Base-by-base conservation (phyloP, 2,113 vertebrate species). In the Rostratula benghalensis region DNA sequence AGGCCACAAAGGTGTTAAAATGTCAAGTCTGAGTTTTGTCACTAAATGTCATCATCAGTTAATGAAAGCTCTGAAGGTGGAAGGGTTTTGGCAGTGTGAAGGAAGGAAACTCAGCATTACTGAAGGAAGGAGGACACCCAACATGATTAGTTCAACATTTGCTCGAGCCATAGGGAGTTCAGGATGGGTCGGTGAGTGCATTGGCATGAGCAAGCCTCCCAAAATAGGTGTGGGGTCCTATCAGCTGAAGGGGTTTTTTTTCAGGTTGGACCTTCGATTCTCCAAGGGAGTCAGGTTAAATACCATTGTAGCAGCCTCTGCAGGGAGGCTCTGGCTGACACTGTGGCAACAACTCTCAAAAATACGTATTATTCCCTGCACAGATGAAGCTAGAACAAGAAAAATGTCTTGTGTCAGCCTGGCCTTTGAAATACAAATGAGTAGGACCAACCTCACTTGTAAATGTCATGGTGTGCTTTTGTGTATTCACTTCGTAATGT, bases 351-450 rank as follows among this genome's bases (percentile, higher is more conserved):
- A 87, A 10, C 63, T 30, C 54, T 93, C 45, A 50, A 73, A 91
- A 93, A 53, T 78, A 53, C 14, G 10, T 94, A 89, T 89, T 93
- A 89, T 79, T 95, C 65, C 65, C 31, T 89, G 89, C 31, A 61
- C 50, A 87, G 81, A 53, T 3, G 4, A 87, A 94, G 56, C 45
- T 76, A 73, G 89, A 89, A 76, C 45, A 92, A 89, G 94, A 89
- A 94, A 92, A 96, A 90, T 94, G 80, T 77, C 57, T 93, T 88
- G 28, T 96, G 93, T 96, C 93, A 93, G 90, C 92, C 77, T 96
- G 83, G 94, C 81, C 89, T 97, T 94, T 96, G 95, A 95, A 95
- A 96, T 94, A 95, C 95, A 96, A 96, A 96, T 94, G 87, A 93
- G 91, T 78, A 75, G 90, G 77, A 91, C 80, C 70, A 85, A 7